A percentile compares a stretch with the other conserved stretches of the same genome.
Conservation (phyloP, 1,140 invertebrate genomes). For the Gryllus bimaculatus region DNA sequence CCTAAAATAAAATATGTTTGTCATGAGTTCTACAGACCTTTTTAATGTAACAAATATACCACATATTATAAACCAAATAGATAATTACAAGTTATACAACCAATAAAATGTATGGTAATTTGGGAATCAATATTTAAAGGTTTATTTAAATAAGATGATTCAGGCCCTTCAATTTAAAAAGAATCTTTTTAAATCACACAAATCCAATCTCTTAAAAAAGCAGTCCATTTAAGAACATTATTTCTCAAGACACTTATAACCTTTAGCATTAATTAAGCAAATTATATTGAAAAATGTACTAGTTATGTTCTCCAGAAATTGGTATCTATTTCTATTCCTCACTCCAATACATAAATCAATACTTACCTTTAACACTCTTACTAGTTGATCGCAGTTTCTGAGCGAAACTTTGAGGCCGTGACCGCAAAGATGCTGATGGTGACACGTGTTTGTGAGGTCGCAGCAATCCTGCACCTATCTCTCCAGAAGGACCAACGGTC, state of each 20-base stretch:
- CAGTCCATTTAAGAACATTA: no score
- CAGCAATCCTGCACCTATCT: slow-evolving; percentile 20
- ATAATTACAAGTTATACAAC: background rate
- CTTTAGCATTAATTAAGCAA: no score
- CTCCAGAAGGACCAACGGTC: slow-evolving; percentile 31
- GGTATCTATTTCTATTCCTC: no score
- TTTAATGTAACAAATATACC: background rate
- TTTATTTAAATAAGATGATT: slow-evolving; percentile 22
- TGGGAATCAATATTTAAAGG: background rate
- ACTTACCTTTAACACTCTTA: slow-evolving; percentile 63
- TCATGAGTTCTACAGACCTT: background rate
- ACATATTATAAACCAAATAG: background rate
- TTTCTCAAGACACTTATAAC: no score
- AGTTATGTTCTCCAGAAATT: no score
- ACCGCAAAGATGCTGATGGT: slow-evolving; percentile 52
- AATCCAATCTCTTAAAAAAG: no score
- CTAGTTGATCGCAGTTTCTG: slow-evolving; percentile 74
- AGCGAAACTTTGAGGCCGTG: slow-evolving; percentile 74
- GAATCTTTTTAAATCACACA: no score
- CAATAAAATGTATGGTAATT: slow-evolving; percentile 7
- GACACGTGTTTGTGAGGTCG: slow-evolving; percentile 38
- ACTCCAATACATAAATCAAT: background rate
- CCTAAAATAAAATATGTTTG: slow-evolving; percentile 31
- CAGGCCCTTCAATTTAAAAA: no score
- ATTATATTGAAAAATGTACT: no score